Conservation (phyloP, 2,888 invertebrate genomes). For the Julus scanicus region DNA sequence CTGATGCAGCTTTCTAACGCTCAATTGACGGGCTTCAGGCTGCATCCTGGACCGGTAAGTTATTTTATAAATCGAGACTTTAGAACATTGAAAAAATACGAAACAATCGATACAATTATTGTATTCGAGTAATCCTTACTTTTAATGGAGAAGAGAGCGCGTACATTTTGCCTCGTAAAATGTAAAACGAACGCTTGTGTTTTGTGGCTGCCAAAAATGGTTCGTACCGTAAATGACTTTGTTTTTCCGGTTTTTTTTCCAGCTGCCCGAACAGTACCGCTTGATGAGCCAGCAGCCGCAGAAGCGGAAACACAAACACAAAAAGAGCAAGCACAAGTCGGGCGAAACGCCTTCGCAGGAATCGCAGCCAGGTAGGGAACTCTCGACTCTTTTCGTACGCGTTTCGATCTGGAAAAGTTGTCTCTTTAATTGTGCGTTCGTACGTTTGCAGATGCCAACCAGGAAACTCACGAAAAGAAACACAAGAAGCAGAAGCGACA, state of each 20-base stretch:
- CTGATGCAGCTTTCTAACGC: conserved; percentile 85
- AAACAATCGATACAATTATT: no score
- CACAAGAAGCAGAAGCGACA: conserved; percentile 94
- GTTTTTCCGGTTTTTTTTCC: conserved; percentile 61
- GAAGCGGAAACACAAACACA: conserved; percentile 94
- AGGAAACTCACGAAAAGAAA: conserved; percentile 92
- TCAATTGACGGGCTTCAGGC: conserved; percentile 90
- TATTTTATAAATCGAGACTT: background rate
- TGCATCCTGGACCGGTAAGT: conserved; percentile 91
- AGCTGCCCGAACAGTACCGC: conserved; percentile 94
- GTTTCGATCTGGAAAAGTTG: background rate
- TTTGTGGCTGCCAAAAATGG: no score
- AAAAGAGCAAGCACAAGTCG: conserved; percentile 77
- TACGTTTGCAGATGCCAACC: conserved; percentile 61
- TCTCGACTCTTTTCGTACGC: background rate
- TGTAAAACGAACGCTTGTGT: no score
- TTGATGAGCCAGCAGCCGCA: conserved; percentile 91
- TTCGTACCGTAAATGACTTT: background rate
- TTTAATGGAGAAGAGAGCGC: no score
- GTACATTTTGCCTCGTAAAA: no score
- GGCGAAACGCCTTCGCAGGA: conserved; percentile 63
- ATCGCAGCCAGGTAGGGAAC: conserved; percentile 59
- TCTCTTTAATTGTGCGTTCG: background rate
- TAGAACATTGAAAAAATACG: no score
- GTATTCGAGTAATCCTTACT: background rate